Conservation (phyloP, 2,797 vertebrate species). For the Fratercula arctica region DNA sequence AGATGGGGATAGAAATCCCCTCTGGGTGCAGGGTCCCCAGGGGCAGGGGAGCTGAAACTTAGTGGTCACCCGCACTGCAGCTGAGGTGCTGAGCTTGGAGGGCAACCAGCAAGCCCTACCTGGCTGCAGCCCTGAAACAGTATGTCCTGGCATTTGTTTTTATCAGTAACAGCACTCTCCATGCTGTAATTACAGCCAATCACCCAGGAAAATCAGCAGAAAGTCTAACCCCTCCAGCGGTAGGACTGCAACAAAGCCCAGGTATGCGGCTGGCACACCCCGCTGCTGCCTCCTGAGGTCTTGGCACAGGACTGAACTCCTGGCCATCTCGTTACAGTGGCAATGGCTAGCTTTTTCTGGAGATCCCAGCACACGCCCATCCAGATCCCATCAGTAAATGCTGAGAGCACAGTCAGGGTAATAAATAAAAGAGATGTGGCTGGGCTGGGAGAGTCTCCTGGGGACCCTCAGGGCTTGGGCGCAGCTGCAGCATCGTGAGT, state of each 20-base stretch:
- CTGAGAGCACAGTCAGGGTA: neutral
- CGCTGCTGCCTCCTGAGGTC: fast-evolving
- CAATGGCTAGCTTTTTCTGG: neutral
- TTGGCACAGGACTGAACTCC: neutral
- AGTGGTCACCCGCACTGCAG: fast-evolving
- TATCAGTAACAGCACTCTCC: neutral
- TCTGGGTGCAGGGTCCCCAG: neutral
- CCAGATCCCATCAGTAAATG: neutral
- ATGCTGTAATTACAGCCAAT: neutral
- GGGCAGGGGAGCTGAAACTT: neutral
- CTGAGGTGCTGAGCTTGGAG: fast-evolving
- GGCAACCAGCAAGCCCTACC: fast-evolving
- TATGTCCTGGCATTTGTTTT: neutral
- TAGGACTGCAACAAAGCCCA: neutral
- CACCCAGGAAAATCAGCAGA: neutral
- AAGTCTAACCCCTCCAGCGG: neutral
- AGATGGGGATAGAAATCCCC: neutral
- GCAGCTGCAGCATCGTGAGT: neutral
- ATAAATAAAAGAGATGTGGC: neutral
- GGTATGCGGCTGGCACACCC: neutral
- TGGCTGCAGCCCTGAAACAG: neutral
- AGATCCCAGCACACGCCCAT: neutral
- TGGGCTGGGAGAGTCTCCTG: neutral
- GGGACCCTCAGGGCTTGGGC: fast-evolving
- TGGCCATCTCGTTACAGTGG: fast-evolving